A percentile compares a stretch with the other conserved stretches of the same genome.
These are phyloP conservation scores for Dryococelus australis DNA, from an alignment of 2,888 invertebrate genomes.

Conservation along the genomic window DNA sequence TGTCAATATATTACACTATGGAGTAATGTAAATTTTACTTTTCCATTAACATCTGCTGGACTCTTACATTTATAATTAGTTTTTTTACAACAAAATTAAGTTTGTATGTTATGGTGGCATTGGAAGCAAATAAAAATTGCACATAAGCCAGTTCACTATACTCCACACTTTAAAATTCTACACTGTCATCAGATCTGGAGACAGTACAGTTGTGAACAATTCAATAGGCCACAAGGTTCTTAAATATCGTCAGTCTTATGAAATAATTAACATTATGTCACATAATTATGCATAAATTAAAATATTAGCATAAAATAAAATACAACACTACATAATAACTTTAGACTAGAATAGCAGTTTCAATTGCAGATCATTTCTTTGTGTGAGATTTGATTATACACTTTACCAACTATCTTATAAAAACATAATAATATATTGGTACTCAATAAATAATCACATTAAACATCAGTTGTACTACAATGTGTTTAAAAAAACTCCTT, in stretches of 20 bases:
- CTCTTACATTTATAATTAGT: too few species aligned
- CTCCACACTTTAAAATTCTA: neutral
- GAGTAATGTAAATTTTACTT: too few species aligned
- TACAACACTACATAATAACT: neutral
- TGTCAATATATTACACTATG: too few species aligned
- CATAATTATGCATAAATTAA: neutral
- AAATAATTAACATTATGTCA: neutral
- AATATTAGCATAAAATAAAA: neutral
- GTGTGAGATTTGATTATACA: neutral
- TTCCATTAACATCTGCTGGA: too few species aligned
- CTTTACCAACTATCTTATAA: neutral
- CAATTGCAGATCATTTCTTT: neutral
- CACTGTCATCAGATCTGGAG: neutral
- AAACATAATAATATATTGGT: neutral
- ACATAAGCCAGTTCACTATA: neutral
- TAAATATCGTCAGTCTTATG: neutral
- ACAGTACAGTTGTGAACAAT: neutral
- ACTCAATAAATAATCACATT: too few species aligned
- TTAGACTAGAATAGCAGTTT: neutral
- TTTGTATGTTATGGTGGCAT: too few species aligned
- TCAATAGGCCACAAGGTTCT: neutral
- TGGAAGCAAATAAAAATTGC: too few species aligned
- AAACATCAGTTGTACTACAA: too few species aligned
- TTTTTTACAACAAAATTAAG: too few species aligned
- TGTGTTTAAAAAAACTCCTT: too few species aligned